phyloP scores from a whole-genome alignment of 2,797 vertebrate genomes.

The Staurois parvus region DNA sequence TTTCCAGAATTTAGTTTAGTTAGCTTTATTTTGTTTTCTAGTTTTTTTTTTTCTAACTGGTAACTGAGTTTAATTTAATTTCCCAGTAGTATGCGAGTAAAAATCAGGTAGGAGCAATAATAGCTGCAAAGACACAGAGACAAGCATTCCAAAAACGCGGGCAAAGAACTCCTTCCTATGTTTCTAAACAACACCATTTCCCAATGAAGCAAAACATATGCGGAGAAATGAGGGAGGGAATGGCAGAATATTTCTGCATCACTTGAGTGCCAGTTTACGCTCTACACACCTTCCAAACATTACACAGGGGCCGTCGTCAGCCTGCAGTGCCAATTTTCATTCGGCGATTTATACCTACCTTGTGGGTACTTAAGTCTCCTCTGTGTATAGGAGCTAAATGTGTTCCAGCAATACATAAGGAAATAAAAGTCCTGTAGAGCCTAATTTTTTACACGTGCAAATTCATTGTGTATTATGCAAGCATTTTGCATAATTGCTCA shows the following conservation, averaged over 20 bases:
- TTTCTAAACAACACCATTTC: constrained; percentile 32
- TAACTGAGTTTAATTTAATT: neutral
- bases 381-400: constrained; percentile 69
- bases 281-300: constrained; percentile 74
- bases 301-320: constrained; percentile 69
- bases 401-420: constrained; percentile 70
- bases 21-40: too few species aligned
- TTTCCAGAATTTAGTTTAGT: too few species aligned
- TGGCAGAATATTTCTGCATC: constrained; percentile 67
- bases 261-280: constrained; percentile 69
- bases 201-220: constrained; percentile 7
- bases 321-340: constrained; percentile 73
- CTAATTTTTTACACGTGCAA: constrained; percentile 63
- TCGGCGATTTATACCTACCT: constrained; percentile 77
- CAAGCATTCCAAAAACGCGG: neutral
- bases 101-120: constrained; percentile 45
- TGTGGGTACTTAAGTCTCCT: constrained; percentile 73
- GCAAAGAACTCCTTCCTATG: neutral
- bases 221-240: constrained; percentile 13
- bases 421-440: constrained; percentile 53
- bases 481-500: constrained; percentile 58
- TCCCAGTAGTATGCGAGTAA: constrained; percentile 9
- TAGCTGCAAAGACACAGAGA: constrained; percentile 35
- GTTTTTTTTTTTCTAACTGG: too few species aligned
- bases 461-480: constrained; percentile 44